Evolutionary conservation across 1,140 invertebrate genomes (phyloP).

Genomic region (Octopus sinensis): DNA sequence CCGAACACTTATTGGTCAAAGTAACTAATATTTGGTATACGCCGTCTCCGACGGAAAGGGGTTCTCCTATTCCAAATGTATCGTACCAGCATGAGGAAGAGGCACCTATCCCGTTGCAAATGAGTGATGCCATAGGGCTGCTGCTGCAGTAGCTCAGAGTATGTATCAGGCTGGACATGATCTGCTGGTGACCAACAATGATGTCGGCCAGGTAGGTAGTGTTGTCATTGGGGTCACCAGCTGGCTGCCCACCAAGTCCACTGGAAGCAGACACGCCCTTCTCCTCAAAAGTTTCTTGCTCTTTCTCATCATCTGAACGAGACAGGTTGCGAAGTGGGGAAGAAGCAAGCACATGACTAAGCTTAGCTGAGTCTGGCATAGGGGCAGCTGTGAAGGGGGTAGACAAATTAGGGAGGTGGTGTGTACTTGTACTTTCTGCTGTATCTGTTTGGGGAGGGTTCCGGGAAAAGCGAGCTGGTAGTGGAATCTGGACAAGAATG

Average conservation of each 20-base stretch:
- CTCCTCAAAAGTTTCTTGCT: conserved; percentile 42
- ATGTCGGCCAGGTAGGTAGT: conserved; percentile 45
- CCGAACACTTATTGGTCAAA: conserved; percentile 69
- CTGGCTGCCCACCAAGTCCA: conserved; percentile 14
- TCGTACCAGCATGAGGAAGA: conserved; percentile 38
- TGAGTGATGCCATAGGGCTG: conserved; percentile 58
- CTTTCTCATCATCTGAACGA: conserved; percentile 50
- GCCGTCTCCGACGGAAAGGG: conserved; percentile 75
- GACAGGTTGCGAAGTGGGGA: conserved; percentile 21
- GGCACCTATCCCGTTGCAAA: conserved; percentile 39
- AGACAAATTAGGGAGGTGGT: background rate
- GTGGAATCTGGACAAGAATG: conserved; percentile 69
- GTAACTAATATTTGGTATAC: conserved; percentile 77
- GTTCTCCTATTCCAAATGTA: conserved; percentile 58
- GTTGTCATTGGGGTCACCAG: conserved; percentile 14
- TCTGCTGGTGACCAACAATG: conserved; percentile 58
- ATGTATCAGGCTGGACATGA: conserved; percentile 76
- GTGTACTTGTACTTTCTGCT: background rate
- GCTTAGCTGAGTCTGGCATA: conserved; percentile 40
- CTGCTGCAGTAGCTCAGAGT: conserved; percentile 64
- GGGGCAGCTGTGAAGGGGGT: conserved; percentile 26
- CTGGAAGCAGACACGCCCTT: conserved; percentile 32
- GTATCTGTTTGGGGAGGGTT: background rate
- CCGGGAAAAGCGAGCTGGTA: conserved; percentile 50
- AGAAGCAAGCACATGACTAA: conserved; percentile 37